Evolutionary conservation across 2,797 vertebrate species (phyloP).

Genomic region (Florisuga fusca): DNA sequence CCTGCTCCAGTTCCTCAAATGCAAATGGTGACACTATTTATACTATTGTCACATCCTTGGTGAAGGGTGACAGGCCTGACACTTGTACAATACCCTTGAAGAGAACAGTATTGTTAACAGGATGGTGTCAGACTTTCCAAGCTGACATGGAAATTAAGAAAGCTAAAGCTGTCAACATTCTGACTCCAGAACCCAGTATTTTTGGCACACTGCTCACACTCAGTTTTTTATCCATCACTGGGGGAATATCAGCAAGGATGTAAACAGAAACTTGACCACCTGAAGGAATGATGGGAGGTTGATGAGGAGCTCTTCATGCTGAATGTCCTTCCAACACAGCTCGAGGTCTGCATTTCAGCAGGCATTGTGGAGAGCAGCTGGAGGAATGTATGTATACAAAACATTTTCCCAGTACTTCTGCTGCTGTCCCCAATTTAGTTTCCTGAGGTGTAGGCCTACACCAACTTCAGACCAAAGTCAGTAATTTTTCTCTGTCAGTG

Average conservation of each 20-base stretch:
- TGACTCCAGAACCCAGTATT: neutral
- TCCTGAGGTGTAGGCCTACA: neutral
- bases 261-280: neutral
- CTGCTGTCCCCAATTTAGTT: neutral
- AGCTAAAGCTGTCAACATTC: neutral
- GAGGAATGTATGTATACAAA: neutral
- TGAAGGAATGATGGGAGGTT: neutral
- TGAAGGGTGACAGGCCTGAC: neutral
- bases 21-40: neutral
- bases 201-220: neutral
- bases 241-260: neutral
- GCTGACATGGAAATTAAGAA: neutral
- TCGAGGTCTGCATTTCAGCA: neutral
- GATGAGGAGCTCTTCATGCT: neutral
- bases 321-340: neutral
- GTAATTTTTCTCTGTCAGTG: neutral
- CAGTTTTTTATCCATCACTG: neutral
- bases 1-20: no score
- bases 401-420: neutral
- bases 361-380: neutral
- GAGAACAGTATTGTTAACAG: neutral
- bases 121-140: neutral
- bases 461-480: neutral
- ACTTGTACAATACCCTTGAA: neutral
- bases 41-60: neutral